These are phyloP conservation scores for Athrips mouffetella DNA, from an alignment of 2,888 invertebrate species.

Conservation along the genomic window DNA sequence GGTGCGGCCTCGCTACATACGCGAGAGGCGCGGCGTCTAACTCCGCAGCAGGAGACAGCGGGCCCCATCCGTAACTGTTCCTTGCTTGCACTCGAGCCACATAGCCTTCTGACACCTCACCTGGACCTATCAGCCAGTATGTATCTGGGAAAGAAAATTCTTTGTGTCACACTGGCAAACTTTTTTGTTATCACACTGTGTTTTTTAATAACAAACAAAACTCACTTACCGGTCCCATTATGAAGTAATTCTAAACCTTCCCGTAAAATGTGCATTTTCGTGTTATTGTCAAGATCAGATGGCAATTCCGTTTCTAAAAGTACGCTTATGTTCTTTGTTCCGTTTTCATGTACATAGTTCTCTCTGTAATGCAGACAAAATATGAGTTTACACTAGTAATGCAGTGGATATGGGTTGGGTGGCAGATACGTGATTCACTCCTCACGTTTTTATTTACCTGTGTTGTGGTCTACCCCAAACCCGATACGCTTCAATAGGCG, in stretches of 20 bases:
- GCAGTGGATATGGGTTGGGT: too few species aligned
- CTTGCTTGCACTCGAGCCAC: constrained; percentile 86
- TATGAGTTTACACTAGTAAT: neutral
- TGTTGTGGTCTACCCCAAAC: constrained; percentile 82
- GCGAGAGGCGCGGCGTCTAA: constrained; percentile 45
- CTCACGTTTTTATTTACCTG: constrained; percentile 36
- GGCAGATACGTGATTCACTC: too few species aligned
- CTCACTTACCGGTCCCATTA: constrained; percentile 83
- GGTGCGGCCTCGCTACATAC: constrained; percentile 59
- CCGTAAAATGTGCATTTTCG: constrained; percentile 57
- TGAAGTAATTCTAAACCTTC: constrained; percentile 81
- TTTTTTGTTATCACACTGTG: too few species aligned
- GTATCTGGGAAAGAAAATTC: constrained; percentile 82
- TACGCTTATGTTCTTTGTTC: constrained; percentile 52
- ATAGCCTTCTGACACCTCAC: constrained; percentile 82
- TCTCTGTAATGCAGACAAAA: constrained; percentile 1
- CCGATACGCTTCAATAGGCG: constrained; percentile 84
- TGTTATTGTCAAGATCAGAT: constrained; percentile 52
- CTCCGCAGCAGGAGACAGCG: constrained; percentile 83
- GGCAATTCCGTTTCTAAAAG: constrained; percentile 47
- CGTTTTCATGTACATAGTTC: constrained; percentile 37
- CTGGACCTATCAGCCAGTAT: constrained; percentile 87
- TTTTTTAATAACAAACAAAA: constrained; percentile 45
- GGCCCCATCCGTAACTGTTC: constrained; percentile 90
- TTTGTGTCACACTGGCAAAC: too few species aligned